phyloP scores from a whole-genome alignment of 2,888 invertebrate genomes.

The Nemurella pictetii region DNA sequence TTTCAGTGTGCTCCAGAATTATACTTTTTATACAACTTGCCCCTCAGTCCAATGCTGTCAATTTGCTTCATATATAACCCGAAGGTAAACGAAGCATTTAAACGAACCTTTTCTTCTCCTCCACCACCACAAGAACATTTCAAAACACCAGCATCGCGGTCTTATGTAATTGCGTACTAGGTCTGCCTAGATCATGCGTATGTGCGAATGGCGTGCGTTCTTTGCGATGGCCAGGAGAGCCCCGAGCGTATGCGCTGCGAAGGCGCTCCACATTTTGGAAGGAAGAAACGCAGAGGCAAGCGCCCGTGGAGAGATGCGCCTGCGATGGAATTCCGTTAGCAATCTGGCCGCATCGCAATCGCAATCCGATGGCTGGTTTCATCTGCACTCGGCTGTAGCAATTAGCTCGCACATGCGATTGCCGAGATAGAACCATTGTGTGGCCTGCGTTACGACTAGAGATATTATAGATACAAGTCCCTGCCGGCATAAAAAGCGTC shows the following conservation, averaged over 20 bases:
- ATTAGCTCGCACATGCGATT: not conserved
- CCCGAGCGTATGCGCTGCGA: not conserved
- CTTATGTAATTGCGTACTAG: not conserved
- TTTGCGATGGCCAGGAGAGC: not conserved
- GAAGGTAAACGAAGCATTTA: too few relatives aligned
- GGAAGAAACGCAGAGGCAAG: not conserved
- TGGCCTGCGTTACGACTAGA: too few relatives aligned
- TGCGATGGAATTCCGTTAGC: not conserved
- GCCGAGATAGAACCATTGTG: not conserved
- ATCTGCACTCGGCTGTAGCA: not conserved
- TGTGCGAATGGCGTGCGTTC: not conserved
- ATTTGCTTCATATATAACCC: too few relatives aligned
- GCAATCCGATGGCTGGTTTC: not conserved
- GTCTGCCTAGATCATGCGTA: too few relatives aligned
- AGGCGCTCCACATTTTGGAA: not conserved
- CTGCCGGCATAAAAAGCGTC: too few relatives aligned
- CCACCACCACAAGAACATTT: not conserved
- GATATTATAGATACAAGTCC: too few relatives aligned
- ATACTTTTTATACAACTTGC: too few relatives aligned
- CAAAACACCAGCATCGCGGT: not conserved
- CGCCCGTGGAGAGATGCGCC: not conserved
- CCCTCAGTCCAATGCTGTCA: too few relatives aligned
- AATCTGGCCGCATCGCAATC: not conserved
- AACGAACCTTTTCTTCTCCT: not conserved
- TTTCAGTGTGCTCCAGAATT: too few relatives aligned